Evolutionary conservation across 1,140 invertebrate species (phyloP).

Genomic region (Apis florea): DNA sequence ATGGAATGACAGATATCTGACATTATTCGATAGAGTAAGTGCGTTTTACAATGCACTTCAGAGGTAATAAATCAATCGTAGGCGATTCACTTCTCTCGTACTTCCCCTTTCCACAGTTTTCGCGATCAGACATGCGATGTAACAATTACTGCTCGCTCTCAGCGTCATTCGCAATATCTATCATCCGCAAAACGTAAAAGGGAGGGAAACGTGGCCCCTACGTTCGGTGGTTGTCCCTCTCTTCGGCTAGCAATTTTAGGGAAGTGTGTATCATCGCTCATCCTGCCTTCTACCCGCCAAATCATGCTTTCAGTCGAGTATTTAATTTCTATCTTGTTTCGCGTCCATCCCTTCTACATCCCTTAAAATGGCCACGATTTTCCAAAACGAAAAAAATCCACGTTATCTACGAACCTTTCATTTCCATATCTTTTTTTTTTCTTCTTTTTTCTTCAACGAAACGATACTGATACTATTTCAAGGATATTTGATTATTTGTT

Average conservation of each 20-base stretch:
- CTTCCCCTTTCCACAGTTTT: slow-evolving; percentile 54
- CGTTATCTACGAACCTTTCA: too few species aligned
- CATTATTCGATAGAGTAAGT: background rate
- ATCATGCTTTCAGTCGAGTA: slow-evolving; percentile 11
- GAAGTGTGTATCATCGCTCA: slow-evolving; percentile 25
- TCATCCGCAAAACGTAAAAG: slow-evolving; percentile 61
- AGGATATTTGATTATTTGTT: too few species aligned
- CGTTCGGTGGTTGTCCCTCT: slow-evolving; percentile 33
- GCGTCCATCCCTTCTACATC: background rate
- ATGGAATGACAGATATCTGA: background rate
- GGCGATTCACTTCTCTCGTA: slow-evolving; percentile 60
- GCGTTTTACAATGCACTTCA: slow-evolving; percentile 63
- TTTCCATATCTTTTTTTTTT: too few species aligned
- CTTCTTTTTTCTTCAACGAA: too few species aligned
- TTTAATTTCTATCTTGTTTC: slow-evolving; percentile 13
- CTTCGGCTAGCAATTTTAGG: slow-evolving; percentile 44
- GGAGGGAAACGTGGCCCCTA: slow-evolving; percentile 43
- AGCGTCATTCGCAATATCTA: slow-evolving; percentile 70
- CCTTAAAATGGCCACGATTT: background rate
- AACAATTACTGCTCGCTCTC: slow-evolving; percentile 71
- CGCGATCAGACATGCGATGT: slow-evolving; percentile 72
- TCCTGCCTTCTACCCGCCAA: slow-evolving; percentile 6
- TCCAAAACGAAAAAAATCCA: too few species aligned
- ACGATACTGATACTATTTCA: too few species aligned
- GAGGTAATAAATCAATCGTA: slow-evolving; percentile 71